Percentiles rank a stretch among this genome's conserved stretches.
These are phyloP conservation scores for Trochalopteron elliotii DNA, from an alignment of 2,113 vertebrate genomes.

Conservation along the genomic window DNA sequence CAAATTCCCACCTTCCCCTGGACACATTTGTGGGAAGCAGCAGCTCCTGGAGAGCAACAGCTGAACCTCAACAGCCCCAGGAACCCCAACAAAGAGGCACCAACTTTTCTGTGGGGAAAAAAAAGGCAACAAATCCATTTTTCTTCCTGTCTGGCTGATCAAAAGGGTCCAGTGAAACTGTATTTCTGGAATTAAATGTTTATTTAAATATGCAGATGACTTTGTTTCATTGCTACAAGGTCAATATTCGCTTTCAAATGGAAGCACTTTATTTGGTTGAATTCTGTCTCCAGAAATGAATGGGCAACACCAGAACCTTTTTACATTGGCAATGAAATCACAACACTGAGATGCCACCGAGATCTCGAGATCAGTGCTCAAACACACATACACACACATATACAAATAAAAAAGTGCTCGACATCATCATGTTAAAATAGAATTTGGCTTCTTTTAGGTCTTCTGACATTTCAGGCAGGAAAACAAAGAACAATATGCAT, in stretches of 20 bases:
- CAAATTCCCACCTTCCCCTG: neutral
- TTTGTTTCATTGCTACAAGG: constrained; percentile 57
- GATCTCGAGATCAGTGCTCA: constrained; percentile 52
- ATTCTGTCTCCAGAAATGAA: constrained; percentile 73
- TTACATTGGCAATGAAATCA: constrained; percentile 42
- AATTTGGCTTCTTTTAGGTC: constrained; percentile 53
- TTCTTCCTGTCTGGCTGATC: neutral
- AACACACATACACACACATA: constrained; percentile 57
- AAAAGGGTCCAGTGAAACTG: neutral
- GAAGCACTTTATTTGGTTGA: constrained; percentile 75
- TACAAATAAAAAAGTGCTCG: constrained; percentile 64
- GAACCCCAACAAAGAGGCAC: neutral
- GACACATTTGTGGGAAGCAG: neutral
- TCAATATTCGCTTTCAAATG: constrained; percentile 59
- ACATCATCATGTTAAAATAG: constrained; percentile 64
- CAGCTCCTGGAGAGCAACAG: rapidly evolving
- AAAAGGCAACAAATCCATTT: neutral
- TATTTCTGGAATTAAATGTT: constrained; percentile 47
- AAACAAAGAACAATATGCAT: constrained; percentile 30
- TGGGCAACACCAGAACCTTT: constrained; percentile 52
- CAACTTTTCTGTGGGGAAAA: neutral
- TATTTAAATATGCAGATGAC: constrained; percentile 62
- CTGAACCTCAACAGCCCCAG: neutral
- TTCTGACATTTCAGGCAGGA: constrained; percentile 56
- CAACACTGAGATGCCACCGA: constrained; percentile 50